A percentile compares a stretch with the other conserved stretches of the same genome.
Evolutionary conservation across 2,888 invertebrate species (phyloP).

Genomic region (Tetheella fluctuosa): DNA sequence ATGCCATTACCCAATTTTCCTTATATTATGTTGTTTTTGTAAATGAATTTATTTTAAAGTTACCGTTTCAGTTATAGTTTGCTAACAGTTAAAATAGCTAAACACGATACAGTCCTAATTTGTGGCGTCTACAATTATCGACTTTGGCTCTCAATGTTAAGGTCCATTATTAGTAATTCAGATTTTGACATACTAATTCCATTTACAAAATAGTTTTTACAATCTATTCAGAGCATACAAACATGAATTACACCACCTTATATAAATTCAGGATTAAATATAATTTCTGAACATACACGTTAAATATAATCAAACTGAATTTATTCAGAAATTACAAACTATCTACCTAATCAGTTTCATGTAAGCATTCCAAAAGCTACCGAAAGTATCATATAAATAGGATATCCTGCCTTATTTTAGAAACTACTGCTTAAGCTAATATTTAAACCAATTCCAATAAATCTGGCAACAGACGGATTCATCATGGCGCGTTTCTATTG

Average conservation of each 20-base stretch:
- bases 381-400: neutral
- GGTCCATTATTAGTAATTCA: neutral
- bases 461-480: slow-evolving; percentile 13
- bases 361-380: slow-evolving; percentile 4
- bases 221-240: neutral
- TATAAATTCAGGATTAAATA: neutral
- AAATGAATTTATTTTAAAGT: neutral
- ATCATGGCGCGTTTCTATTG: slow-evolving; percentile 8
- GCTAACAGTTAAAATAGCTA: neutral
- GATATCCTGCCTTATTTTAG: neutral
- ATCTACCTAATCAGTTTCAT: slow-evolving; percentile 3
- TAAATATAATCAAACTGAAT: neutral
- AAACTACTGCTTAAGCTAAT: slow-evolving; percentile 9
- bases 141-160: slow-evolving; percentile 1
- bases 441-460: slow-evolving; percentile 11
- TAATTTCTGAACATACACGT: neutral
- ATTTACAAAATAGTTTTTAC: neutral
- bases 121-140: slow-evolving; percentile 1
- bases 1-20: slow-evolving; percentile 14
- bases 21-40: neutral
- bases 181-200: slow-evolving; percentile 1
- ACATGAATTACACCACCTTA: neutral
- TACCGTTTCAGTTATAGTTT: neutral
- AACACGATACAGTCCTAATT: neutral
- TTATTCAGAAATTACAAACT: neutral